These are phyloP conservation scores for Hemicentrotus pulcherrimus DNA, from an alignment of 35 echinoderm and acorn worm species.

Conservation along the genomic window DNA sequence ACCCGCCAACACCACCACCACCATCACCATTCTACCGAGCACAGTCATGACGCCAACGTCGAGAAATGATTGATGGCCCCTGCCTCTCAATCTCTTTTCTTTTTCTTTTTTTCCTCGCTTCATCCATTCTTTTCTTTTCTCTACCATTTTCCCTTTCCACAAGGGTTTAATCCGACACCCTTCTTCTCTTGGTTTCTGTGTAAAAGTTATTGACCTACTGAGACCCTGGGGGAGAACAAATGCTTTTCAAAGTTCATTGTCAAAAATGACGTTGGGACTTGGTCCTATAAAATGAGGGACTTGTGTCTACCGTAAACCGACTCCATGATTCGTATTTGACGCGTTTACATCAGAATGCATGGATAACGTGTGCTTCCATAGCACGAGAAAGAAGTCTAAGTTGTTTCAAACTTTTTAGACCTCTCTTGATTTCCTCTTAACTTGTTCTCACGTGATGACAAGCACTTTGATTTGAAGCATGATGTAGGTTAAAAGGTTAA, in stretches of 20 bases:
- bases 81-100: not conserved
- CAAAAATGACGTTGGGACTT: slow-evolving; percentile 2
- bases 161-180: not conserved
- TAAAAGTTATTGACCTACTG: slow-evolving; percentile 18
- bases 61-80: not conserved
- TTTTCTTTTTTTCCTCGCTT: not conserved
- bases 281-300: not conserved
- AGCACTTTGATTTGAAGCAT: no score
- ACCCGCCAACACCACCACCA: not conserved
- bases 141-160: not conserved
- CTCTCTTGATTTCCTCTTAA: no score
- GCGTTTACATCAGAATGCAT: no score
- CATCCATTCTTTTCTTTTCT: not conserved
- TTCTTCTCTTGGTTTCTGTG: slow-evolving; percentile 11
- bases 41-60: not conserved
- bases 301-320: not conserved
- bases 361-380: no score
- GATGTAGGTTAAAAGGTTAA: no score
- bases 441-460: no score
- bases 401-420: not conserved
- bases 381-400: not conserved
- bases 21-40: not conserved
- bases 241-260: slow-evolving; percentile 19
- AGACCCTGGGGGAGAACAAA: slow-evolving; percentile 15
- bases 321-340: not conserved